Percentiles rank a stretch among this genome's conserved stretches.
Conservation (phyloP, 2,113 vertebrate species). For the Rhizomys pruinosus region DNA sequence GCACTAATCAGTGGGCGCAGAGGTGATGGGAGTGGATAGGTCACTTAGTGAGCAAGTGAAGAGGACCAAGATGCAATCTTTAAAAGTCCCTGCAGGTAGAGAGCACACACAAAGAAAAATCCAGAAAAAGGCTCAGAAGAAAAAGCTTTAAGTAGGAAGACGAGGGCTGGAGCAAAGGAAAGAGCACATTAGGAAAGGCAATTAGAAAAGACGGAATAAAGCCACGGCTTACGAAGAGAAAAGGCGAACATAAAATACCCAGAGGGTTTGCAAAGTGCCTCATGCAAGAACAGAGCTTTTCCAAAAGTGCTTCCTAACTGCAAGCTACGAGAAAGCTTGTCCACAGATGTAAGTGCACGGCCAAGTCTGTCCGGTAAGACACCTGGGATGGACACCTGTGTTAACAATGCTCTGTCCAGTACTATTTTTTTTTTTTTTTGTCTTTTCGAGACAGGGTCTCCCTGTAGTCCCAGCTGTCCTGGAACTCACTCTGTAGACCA, state of each 20-base stretch:
- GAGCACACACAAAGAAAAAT: neutral
- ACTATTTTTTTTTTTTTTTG: neutral
- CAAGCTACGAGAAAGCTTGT: neutral
- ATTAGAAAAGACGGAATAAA: conserved; percentile 11
- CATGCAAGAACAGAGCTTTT: neutral
- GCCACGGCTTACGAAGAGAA: neutral
- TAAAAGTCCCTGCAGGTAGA: neutral
- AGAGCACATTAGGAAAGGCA: neutral
- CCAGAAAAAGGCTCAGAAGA: neutral
- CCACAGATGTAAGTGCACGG: neutral
- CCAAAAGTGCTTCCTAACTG: neutral
- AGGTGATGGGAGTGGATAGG: neutral
- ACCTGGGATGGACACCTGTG: neutral
- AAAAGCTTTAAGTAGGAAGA: conserved; percentile 20
- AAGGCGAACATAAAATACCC: conserved; percentile 37
- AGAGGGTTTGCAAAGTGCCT: conserved; percentile 15
- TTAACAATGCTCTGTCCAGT: neutral
- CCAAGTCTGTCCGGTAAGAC: neutral
- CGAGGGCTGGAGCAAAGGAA: neutral
- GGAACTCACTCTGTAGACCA: too few relatives aligned
- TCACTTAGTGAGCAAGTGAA: neutral
- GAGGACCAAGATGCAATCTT: neutral
- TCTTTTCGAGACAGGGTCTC: too few relatives aligned
- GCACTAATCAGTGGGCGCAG: neutral
- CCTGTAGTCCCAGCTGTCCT: too few relatives aligned